Evolutionary conservation across 2,113 vertebrate species (phyloP), one percentile per base, ranked within the genome.

Genomic region (Neogobius melanostomus): DNA sequence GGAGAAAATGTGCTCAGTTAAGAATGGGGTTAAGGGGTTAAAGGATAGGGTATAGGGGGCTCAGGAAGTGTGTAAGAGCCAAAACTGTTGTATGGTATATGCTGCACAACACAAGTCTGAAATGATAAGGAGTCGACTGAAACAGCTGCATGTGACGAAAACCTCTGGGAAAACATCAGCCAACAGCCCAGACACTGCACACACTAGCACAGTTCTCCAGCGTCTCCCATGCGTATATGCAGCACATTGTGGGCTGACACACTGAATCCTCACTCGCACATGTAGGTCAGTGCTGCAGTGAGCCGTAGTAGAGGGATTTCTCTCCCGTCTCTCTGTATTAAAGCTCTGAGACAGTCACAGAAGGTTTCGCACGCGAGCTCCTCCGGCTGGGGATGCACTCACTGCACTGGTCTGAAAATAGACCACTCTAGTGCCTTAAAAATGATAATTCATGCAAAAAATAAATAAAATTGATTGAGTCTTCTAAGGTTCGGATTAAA

Each of bases 281-380:
- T 86, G 65, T 86, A 80, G 87, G 86, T 86, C 81, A 87, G 75
- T 64, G 73, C 60, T 68, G 65, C 64, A 69, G 71, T 11, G 80
- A 72, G 50, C 78, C 69, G 46, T 75, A 42, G 68, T 50, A 17
- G 53, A 46, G 79, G 84, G 74, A 72, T 83, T 85, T 87, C 74
- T 83, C 72, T 12, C 51, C 72, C 71, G 75, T 75, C 43, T 10
- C 49, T 66, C 57, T 65, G 62, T 44, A 45, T 79, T 43, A 77
- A 14, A 48, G 49, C 48, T 57, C 59, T 4, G 12, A 60, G 28
- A n/a, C 57, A 0, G 71, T 21, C 64, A 11, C 74, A 61, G 76
- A 79, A 70, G 84, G 70, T 45, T n/a, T 11, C 6, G 71, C 84
- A 89, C 75, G 75, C 69, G 10, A 87, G 70, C 66, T 77, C 77